These are phyloP conservation scores for Lithophane leautieri DNA, from an alignment of 2,888 invertebrate genomes.

Conservation along the genomic window DNA sequence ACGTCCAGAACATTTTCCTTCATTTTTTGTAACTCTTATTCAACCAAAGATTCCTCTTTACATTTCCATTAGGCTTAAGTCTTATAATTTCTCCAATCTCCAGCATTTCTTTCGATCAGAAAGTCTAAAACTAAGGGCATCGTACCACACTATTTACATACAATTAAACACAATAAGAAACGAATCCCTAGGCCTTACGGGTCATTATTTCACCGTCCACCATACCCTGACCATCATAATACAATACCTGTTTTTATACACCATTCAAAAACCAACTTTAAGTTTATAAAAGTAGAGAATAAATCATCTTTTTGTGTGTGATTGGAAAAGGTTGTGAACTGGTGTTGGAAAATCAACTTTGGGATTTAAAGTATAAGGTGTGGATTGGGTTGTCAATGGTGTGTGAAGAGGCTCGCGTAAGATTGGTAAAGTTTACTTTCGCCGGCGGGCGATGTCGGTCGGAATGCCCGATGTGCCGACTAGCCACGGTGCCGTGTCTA, in stretches of 20 bases:
- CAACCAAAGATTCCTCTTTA: too few species aligned
- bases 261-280: constrained; percentile 38
- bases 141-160: constrained; percentile 65
- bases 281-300: background rate
- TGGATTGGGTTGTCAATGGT: constrained; percentile 19
- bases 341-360: constrained; percentile 33
- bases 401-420: constrained; percentile 66
- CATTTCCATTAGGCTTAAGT: too few species aligned
- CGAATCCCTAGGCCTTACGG: constrained; percentile 69
- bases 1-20: too few species aligned
- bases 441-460: constrained; percentile 83
- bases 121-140: constrained; percentile 59
- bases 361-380: background rate
- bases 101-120: constrained; percentile 47
- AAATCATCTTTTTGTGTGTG: background rate
- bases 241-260: constrained; percentile 45
- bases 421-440: constrained; percentile 86
- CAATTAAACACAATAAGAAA: constrained; percentile 69
- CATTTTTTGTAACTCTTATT: too few species aligned
- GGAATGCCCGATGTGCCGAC: constrained; percentile 86
- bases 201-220: constrained; percentile 64
- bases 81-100: constrained; percentile 27
- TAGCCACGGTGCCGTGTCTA: constrained; percentile 82
- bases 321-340: constrained; percentile 22
- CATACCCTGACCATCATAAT: constrained; percentile 62